Evolutionary conservation across 2,888 invertebrate species (phyloP).

Genomic region (Cantharis rufa): DNA sequence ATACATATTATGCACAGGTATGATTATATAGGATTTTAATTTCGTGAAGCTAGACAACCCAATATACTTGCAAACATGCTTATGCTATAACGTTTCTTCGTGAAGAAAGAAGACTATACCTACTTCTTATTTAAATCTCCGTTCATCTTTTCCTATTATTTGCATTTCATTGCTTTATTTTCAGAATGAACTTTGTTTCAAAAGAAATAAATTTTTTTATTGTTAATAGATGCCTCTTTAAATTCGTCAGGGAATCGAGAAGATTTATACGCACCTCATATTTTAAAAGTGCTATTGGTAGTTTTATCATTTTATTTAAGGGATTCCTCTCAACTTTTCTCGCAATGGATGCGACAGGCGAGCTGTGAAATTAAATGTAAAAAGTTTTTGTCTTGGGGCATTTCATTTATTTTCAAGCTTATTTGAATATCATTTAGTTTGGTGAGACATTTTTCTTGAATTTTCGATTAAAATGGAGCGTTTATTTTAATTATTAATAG

Average conservation of each 20-base stretch:
- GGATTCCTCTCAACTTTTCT: constrained; percentile 27
- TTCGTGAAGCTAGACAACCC: neutral
- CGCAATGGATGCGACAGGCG: constrained; percentile 40
- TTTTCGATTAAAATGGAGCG: neutral
- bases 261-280: constrained; percentile 40
- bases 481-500: neutral
- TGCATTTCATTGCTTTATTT: neutral
- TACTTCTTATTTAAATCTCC: neutral
- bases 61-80: neutral
- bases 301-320: constrained; percentile 37
- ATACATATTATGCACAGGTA: too few species aligned
- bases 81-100: neutral
- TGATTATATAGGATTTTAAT: neutral
- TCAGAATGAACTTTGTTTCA: neutral
- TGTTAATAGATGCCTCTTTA: neutral
- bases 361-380: constrained; percentile 49
- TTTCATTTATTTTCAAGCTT: constrained; percentile 18
- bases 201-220: neutral
- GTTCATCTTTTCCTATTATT: neutral
- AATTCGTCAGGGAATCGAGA: constrained; percentile 3
- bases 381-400: constrained; percentile 38
- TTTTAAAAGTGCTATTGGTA: constrained; percentile 31
- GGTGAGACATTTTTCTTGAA: neutral
- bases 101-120: neutral
- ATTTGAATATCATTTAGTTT: constrained; percentile 18